These are phyloP conservation scores for Drosophila sulfurigaster DNA, from an alignment of 1,140 invertebrate species.

Conservation along the genomic window DNA sequence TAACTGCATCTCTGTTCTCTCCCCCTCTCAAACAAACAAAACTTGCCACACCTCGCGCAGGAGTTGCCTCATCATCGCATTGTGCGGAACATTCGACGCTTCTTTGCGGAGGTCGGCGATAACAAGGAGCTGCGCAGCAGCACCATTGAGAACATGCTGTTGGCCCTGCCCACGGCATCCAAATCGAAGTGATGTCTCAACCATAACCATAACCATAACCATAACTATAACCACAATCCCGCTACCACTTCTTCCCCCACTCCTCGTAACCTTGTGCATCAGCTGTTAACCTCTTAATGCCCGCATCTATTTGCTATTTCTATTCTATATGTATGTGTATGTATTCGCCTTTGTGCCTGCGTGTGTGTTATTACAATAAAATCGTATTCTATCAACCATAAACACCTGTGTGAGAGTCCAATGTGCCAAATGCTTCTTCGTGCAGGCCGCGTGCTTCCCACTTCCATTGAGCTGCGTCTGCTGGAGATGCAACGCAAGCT, in stretches of 20 bases:
- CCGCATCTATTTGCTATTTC: not conserved
- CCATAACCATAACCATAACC: not conserved
- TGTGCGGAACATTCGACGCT: conserved; percentile 80
- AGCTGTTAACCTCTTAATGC: conserved; percentile 22
- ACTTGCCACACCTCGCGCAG: conserved; percentile 40
- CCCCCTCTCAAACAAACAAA: not conserved
- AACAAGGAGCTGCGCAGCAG: conserved; percentile 76
- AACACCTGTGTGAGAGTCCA: conserved; percentile 3
- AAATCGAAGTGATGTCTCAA: conserved; percentile 62
- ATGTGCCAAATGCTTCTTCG: conserved; percentile 14
- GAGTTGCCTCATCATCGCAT: conserved; percentile 84
- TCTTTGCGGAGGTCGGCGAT: conserved; percentile 82
- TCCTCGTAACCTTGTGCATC: not conserved
- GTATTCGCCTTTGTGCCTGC: not conserved
- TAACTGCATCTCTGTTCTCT: conserved; percentile 29
- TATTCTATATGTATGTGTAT: conserved; percentile 23
- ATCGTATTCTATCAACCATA: conserved; percentile 17
- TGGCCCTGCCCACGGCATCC: conserved; percentile 78
- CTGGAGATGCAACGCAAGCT: conserved; percentile 81
- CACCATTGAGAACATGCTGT: conserved; percentile 83
- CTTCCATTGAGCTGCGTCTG: conserved; percentile 73
- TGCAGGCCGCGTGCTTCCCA: conserved; percentile 59
- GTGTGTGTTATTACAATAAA: conserved; percentile 58
- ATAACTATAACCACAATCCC: not conserved
- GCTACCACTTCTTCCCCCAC: not conserved